Conservation (phyloP, 1,140 invertebrate genomes). For the Helicoverpa armigera region DNA sequence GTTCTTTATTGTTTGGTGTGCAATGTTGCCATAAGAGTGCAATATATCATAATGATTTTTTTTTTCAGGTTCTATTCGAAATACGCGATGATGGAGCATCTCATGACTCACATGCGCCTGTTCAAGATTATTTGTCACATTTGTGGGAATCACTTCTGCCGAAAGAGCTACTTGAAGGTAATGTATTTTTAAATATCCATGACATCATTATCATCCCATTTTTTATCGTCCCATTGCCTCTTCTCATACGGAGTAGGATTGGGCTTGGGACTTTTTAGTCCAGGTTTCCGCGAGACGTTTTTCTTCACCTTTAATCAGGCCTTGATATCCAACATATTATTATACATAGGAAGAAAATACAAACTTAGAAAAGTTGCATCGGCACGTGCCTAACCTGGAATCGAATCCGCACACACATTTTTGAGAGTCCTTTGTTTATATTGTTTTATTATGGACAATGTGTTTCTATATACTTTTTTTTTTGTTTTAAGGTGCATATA, state of each 20-base stretch:
- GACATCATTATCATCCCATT: no score
- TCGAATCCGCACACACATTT: no score
- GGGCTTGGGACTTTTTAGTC: no score
- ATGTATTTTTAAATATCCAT: background rate
- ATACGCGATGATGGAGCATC: constrained; percentile 63
- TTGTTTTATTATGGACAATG: background rate
- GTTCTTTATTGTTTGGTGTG: background rate
- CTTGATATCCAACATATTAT: no score
- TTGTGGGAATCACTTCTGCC: constrained; percentile 70
- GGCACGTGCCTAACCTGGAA: no score
- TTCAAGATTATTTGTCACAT: constrained; percentile 67
- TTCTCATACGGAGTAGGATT: no score
- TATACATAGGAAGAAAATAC: no score
- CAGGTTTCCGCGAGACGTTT: no score
- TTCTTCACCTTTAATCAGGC: no score
- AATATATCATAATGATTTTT: background rate
- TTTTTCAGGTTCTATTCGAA: constrained; percentile 44
- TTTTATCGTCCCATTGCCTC: no score
- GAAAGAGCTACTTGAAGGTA: constrained; percentile 34
- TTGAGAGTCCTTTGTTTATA: no score
- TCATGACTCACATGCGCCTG: constrained; percentile 61
- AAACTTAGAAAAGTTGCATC: no score
- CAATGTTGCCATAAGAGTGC: background rate
- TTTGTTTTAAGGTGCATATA: constrained; percentile 59
- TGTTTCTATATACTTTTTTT: background rate